Evolutionary conservation across 2,888 invertebrate species (phyloP).

Genomic region (Thecophora atra): DNA sequence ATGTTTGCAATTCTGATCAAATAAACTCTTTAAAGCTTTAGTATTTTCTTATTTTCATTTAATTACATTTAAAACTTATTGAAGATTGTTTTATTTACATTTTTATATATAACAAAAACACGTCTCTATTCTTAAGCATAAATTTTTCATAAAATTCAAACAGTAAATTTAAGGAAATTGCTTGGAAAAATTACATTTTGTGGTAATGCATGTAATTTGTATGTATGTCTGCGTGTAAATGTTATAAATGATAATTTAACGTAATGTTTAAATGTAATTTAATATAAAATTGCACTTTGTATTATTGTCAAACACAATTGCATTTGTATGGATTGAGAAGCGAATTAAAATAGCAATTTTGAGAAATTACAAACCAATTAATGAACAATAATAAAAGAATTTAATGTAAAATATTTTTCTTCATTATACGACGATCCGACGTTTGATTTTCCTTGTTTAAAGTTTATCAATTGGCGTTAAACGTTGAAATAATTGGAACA

Average conservation of each 20-base stretch:
- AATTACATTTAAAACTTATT: neutral
- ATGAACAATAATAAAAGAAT: neutral
- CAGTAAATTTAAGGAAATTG: neutral
- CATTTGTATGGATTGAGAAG: constrained; percentile 22
- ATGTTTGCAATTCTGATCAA: no score
- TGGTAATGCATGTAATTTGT: constrained; percentile 19
- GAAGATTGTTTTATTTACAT: constrained; percentile 17
- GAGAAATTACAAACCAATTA: neutral
- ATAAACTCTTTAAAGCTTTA: no score
- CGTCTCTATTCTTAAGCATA: neutral
- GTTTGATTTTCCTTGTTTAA: neutral
- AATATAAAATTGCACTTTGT: neutral
- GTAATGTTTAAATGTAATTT: constrained; percentile 1
- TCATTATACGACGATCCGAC: neutral
- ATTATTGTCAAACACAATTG: constrained; percentile 21
- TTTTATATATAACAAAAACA: constrained; percentile 28
- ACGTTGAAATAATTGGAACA: no score
- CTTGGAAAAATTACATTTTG: constrained; percentile 16
- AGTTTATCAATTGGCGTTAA: neutral
- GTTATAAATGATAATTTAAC: constrained; percentile 22
- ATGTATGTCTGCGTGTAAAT: constrained; percentile 29
- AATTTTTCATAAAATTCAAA: neutral
- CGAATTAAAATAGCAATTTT: constrained; percentile 4
- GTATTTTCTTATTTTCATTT: neutral
- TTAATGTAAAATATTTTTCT: neutral